Percentiles rank a stretch among this genome's conserved stretches.
phyloP scores from a whole-genome alignment of 2,113 vertebrate genomes.

The Pycnonotus jocosus region DNA sequence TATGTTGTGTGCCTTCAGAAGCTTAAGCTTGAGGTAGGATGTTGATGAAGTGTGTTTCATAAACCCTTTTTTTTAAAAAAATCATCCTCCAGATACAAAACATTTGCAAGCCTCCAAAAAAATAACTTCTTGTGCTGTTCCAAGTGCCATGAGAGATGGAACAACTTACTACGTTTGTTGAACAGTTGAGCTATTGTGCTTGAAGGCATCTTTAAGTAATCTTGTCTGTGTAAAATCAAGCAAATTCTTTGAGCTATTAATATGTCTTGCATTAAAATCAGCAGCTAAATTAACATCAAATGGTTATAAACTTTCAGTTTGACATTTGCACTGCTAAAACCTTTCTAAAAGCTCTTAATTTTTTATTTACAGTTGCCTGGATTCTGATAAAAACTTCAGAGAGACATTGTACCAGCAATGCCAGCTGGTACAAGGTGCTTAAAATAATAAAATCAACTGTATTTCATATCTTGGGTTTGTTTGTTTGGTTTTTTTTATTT shows the following conservation, averaged over 20 bases:
- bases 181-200: not conserved
- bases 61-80: not conserved
- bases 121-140: not conserved
- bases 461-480: not conserved
- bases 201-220: not conserved
- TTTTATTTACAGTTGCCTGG: conserved; percentile 33
- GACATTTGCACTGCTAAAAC: not conserved
- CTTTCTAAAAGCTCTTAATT: not conserved
- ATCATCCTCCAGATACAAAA: not conserved
- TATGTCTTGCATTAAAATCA: not conserved
- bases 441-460: not conserved
- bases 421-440: not conserved
- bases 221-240: not conserved
- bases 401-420: not conserved
- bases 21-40: not conserved
- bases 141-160: not conserved
- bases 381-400: not conserved
- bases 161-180: not conserved
- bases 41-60: not conserved
- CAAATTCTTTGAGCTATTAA: not conserved
- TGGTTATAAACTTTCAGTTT: not conserved
- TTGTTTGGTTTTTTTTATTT: not conserved
- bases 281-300: not conserved
- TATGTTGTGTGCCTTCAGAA: not conserved
- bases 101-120: not conserved